Evolutionary conservation across 2,888 invertebrate genomes (phyloP).

Genomic region (Dusona sp.): DNA sequence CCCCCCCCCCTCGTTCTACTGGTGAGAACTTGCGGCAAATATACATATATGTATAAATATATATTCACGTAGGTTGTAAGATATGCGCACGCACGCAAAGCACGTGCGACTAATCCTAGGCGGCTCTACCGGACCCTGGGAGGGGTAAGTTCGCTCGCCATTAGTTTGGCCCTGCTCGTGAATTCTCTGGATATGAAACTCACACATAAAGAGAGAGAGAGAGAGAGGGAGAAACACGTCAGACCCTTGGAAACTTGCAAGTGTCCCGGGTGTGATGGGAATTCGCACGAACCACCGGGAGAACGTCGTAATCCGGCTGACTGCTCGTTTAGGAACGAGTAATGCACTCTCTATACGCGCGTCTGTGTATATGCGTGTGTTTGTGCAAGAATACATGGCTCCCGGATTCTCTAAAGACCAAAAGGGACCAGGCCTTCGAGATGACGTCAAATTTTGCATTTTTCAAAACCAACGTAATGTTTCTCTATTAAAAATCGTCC

Average conservation of each 20-base stretch:
- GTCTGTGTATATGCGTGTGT: constrained; percentile 18
- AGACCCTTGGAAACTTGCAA: constrained; percentile 59
- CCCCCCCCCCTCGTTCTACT: background rate
- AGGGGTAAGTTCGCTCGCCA: constrained; percentile 54
- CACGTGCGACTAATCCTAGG: constrained; percentile 73
- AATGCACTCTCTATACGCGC: constrained; percentile 59
- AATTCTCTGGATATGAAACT: constrained; percentile 21
- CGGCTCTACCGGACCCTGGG: constrained; percentile 10
- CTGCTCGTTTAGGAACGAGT: constrained; percentile 67
- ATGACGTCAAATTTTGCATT: background rate
- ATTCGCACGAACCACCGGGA: constrained; percentile 56
- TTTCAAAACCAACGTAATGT: background rate
- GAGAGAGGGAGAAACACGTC: background rate
- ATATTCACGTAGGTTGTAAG: constrained; percentile 67
- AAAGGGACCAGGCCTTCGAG: background rate
- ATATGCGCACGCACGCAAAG: constrained; percentile 75
- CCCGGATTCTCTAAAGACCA: background rate
- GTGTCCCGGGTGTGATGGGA: constrained; percentile 64
- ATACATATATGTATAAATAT: constrained; percentile 41
- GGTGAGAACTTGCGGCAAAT: constrained; percentile 16
- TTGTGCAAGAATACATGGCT: background rate
- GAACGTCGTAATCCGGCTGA: constrained; percentile 66
- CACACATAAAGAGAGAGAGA: constrained; percentile 27
- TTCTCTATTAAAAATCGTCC: background rate
- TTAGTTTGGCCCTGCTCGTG: constrained; percentile 17